These are phyloP conservation scores for Xenentodon cancila DNA, from an alignment of 2,797 vertebrate genomes.

Conservation along the genomic window DNA sequence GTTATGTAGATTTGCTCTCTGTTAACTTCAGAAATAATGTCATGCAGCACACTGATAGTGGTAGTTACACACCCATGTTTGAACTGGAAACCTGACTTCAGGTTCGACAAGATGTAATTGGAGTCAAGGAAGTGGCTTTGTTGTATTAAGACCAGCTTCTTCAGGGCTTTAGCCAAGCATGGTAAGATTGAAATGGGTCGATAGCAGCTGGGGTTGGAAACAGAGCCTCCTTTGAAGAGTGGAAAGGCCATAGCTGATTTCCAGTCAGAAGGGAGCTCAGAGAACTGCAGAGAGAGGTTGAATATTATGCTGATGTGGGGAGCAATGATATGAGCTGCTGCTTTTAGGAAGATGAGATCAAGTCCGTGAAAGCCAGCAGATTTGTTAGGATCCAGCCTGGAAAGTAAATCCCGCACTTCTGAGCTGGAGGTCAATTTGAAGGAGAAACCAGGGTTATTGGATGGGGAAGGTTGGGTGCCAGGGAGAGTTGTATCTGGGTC, in stretches of 20 bases:
- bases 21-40: too few relatives aligned
- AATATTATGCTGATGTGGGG: neutral
- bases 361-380: neutral
- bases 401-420: neutral
- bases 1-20: too few relatives aligned
- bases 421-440: neutral
- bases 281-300: neutral
- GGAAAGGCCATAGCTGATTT: neutral
- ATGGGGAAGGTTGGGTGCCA: neutral
- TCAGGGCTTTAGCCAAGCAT: neutral
- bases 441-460: neutral
- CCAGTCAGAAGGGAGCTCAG: neutral
- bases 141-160: neutral
- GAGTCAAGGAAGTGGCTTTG: too few relatives aligned
- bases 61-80: too few relatives aligned
- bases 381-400: neutral
- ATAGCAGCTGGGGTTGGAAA: neutral
- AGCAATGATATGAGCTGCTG: neutral
- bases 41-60: too few relatives aligned
- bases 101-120: too few relatives aligned
- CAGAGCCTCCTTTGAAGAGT: neutral
- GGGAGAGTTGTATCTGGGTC: neutral
- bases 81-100: too few relatives aligned
- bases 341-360: neutral
- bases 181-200: neutral